These are phyloP conservation scores for Helicoverpa assulta DNA, from an alignment of 2,888 invertebrate genomes.

Conservation along the genomic window DNA sequence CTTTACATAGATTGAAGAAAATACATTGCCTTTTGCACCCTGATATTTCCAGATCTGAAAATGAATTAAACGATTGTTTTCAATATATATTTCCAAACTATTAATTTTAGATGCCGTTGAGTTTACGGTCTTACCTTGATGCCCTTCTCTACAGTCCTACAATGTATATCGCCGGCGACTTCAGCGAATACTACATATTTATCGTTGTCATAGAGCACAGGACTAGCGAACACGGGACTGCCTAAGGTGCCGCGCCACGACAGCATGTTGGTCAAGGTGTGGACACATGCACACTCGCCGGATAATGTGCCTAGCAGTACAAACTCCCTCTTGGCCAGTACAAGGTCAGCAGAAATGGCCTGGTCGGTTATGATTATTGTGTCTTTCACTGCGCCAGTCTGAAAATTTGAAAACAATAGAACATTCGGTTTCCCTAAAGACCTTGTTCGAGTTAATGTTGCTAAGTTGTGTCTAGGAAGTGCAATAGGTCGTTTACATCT, in stretches of 20 bases:
- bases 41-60: constrained; percentile 91
- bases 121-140: constrained; percentile 77
- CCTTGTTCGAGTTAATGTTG: background rate
- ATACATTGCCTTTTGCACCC: constrained; percentile 92
- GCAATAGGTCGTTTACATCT: constrained; percentile 1
- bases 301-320: constrained; percentile 90
- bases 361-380: constrained; percentile 80
- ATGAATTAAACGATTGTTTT: background rate
- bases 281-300: constrained; percentile 90
- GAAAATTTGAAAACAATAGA: constrained; percentile 38
- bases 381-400: constrained; percentile 86
- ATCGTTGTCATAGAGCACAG: constrained; percentile 89
- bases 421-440: background rate
- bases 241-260: constrained; percentile 90
- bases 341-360: constrained; percentile 87
- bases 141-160: constrained; percentile 86
- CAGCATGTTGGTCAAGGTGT: constrained; percentile 86
- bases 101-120: no score
- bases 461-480: background rate
- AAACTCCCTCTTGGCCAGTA: constrained; percentile 79
- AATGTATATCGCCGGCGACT: constrained; percentile 90
- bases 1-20: constrained; percentile 92
- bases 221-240: constrained; percentile 92
- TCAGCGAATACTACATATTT: constrained; percentile 89
- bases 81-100: background rate